phyloP scores from a whole-genome alignment of 2,113 vertebrate species.

The Burhinus oedicnemus region DNA sequence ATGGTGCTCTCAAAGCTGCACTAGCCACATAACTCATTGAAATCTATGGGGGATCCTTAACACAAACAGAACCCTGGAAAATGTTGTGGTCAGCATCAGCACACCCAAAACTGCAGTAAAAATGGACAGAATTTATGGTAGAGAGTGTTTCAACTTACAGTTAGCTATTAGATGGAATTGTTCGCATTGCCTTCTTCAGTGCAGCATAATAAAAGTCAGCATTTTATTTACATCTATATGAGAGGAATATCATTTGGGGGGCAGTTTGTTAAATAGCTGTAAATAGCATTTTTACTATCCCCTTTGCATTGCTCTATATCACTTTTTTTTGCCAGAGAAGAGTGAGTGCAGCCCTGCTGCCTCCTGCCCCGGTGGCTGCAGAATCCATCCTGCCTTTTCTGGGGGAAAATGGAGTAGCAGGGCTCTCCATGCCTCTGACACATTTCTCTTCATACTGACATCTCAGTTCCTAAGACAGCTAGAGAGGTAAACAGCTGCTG shows the following conservation, averaged over 20 bases:
- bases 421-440: rapidly evolving
- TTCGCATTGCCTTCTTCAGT: constrained; percentile 18
- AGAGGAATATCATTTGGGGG: constrained; percentile 37
- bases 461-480: background rate
- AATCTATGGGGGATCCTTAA: background rate
- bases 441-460: background rate
- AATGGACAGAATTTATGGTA: constrained; percentile 46
- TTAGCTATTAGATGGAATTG: constrained; percentile 28
- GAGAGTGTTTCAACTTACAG: background rate
- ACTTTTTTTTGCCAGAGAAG: constrained; percentile 11
- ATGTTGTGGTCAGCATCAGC: constrained; percentile 9
- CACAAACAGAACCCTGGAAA: constrained; percentile 47
- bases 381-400: background rate
- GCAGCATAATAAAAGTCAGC: constrained; percentile 38
- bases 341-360: background rate
- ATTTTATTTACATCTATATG: constrained; percentile 58
- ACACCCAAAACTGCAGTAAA: constrained; percentile 23
- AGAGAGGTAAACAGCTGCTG: background rate
- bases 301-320: background rate
- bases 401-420: background rate
- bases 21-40: background rate
- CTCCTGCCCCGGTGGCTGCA: background rate
- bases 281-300: constrained; percentile 35
- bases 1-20: background rate
- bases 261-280: constrained; percentile 52